A percentile compares a stretch with the other conserved stretches of the same genome.
These are phyloP conservation scores for Zophobas atratus DNA, from an alignment of 1,140 invertebrate genomes.

Conservation along the genomic window DNA sequence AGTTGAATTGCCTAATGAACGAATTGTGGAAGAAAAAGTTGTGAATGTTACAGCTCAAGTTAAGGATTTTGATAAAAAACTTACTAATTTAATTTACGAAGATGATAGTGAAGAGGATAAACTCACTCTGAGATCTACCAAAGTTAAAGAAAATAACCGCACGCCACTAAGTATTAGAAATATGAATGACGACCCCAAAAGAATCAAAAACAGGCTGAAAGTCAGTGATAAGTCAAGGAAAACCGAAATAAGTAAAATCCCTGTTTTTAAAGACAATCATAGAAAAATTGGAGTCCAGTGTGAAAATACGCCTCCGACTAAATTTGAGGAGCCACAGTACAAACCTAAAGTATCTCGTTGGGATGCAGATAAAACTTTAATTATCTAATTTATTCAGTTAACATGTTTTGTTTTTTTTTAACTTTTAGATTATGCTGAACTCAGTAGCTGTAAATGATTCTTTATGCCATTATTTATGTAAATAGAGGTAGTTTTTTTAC, in stretches of 20 bases:
- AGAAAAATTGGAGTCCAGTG: slow-evolving; percentile 58
- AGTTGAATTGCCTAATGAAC: neutral
- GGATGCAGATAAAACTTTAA: slow-evolving; percentile 61
- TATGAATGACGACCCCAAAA: slow-evolving; percentile 51
- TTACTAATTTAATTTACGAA: slow-evolving; percentile 64
- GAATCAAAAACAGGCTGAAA: slow-evolving; percentile 56
- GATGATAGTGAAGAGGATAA: slow-evolving; percentile 51
- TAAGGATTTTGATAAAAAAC: slow-evolving; percentile 62
- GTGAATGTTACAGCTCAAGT: slow-evolving; percentile 53
- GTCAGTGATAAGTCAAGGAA: slow-evolving; percentile 65
- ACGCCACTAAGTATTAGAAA: slow-evolving; percentile 61
- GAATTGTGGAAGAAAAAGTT: slow-evolving; percentile 11
- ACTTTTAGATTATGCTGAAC: slow-evolving; percentile 6
- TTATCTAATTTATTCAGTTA: slow-evolving; percentile 57
- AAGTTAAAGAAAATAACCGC: slow-evolving; percentile 51
- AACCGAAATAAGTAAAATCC: slow-evolving; percentile 61
- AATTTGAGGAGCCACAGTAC: slow-evolving; percentile 40
- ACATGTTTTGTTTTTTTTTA: slow-evolving; percentile 34
- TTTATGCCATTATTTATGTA: too few species aligned
- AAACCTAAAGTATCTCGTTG: slow-evolving; percentile 58
- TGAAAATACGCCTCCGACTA: slow-evolving; percentile 64
- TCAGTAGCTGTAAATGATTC: neutral
- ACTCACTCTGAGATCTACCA: slow-evolving; percentile 49
- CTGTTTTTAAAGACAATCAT: slow-evolving; percentile 62
- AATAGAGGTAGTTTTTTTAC: too few species aligned